phyloP scores from a whole-genome alignment of 30 jellyfish, hydroid and myxozoan genomes.

The Haliclystus octoradiatus region DNA sequence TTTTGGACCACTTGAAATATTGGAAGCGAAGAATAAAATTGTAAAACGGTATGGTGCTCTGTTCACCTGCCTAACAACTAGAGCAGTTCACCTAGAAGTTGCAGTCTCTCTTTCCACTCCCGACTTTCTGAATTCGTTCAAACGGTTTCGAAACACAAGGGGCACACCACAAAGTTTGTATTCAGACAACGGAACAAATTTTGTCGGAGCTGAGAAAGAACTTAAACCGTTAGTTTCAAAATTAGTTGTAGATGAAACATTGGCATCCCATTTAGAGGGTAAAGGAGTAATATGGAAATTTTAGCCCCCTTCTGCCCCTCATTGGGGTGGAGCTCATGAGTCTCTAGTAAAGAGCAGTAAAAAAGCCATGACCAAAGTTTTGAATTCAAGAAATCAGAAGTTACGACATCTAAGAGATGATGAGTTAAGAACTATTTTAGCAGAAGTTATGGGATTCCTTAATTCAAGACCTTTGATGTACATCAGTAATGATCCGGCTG shows the following conservation, averaged over 20 bases:
- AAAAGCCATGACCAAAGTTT: slow-evolving; percentile 22
- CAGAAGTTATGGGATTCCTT: no score
- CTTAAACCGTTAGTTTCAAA: not conserved
- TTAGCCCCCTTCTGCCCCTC: slow-evolving; percentile 29
- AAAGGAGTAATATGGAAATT: slow-evolving; percentile 18
- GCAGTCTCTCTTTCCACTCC: slow-evolving; percentile 19
- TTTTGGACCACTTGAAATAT: slow-evolving; percentile 37
- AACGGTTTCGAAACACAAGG: slow-evolving; percentile 11
- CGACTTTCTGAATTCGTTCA: no score
- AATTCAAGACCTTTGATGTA: no score
- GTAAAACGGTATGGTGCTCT: slow-evolving; percentile 20
- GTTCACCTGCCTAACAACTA: slow-evolving; percentile 21
- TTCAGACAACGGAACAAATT: slow-evolving; percentile 17
- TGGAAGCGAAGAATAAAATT: no score
- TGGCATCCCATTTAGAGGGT: slow-evolving; percentile 9
- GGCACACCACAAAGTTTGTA: slow-evolving; percentile 11
- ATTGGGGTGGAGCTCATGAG: slow-evolving; percentile 20
- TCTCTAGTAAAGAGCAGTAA: slow-evolving; percentile 18
- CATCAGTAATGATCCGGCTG: no score
- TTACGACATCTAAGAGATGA: no score
- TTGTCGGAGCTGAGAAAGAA: slow-evolving; percentile 8
- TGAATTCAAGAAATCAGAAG: no score
- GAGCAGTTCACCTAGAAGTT: slow-evolving; percentile 21
- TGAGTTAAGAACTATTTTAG: no score
- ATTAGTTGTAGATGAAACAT: no score